phyloP scores from a whole-genome alignment of 2,113 vertebrate species.

The Nothocercus nigrocapillus region DNA sequence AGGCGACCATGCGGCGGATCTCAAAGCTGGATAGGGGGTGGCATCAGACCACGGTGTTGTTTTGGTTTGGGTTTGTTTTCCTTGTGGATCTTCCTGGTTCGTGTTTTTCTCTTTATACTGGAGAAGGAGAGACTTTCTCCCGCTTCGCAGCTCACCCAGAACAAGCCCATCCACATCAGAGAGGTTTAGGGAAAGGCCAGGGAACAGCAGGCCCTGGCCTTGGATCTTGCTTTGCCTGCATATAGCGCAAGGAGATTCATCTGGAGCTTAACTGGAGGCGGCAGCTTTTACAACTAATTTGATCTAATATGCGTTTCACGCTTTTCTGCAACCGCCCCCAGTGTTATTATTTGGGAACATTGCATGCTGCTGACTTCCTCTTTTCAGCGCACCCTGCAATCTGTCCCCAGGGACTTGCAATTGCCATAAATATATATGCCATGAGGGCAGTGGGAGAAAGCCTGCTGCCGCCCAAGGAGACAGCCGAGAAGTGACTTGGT shows the following conservation, averaged over 20 bases:
- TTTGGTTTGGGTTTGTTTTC: not conserved
- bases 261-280: constrained; percentile 27
- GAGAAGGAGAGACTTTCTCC: not conserved
- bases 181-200: not conserved
- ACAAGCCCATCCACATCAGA: not conserved
- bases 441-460: not conserved
- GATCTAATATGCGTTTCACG: constrained; percentile 1
- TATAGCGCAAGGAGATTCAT: not conserved
- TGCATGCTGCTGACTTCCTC: not conserved
- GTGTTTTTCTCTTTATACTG: not conserved
- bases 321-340: not conserved
- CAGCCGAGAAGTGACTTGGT: not conserved
- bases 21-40: not conserved
- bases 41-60: not conserved
- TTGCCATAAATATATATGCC: fast-evolving
- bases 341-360: not conserved
- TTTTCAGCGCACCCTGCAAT: not conserved
- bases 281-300: constrained; percentile 56
- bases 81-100: not conserved
- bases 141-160: not conserved
- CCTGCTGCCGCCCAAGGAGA: not conserved
- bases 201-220: not conserved
- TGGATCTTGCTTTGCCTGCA: not conserved
- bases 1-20: not conserved
- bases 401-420: not conserved